Conservation (phyloP, 2,113 vertebrate species). For the Austrofundulus limnaeus region DNA sequence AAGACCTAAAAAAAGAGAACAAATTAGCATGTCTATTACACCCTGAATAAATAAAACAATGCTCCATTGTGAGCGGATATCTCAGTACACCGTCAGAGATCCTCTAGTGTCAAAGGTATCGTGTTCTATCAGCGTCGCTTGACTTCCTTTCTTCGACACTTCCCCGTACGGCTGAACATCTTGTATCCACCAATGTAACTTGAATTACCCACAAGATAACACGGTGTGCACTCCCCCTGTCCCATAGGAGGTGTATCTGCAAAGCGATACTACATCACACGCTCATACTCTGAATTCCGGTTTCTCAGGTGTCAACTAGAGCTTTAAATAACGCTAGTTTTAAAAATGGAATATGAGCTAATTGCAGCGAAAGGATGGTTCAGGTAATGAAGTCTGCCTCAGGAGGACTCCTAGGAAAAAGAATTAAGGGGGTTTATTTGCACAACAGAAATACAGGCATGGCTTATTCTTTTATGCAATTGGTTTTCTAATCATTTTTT, state of each 20-base stretch:
- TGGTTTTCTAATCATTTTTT: too few species aligned
- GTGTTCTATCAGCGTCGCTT: slow-evolving; percentile 29
- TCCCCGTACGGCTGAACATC: slow-evolving; percentile 48
- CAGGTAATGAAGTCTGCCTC: slow-evolving; percentile 24
- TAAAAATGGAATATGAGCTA: slow-evolving; percentile 74
- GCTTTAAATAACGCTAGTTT: slow-evolving; percentile 73
- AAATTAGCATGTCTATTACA: slow-evolving; percentile 25
- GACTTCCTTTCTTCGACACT: slow-evolving; percentile 39
- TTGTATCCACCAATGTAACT: slow-evolving; percentile 53
- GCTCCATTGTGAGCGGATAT: slow-evolving; percentile 26
- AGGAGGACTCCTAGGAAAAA: slow-evolving; percentile 32
- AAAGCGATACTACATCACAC: slow-evolving; percentile 74
- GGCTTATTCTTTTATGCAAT: slow-evolving; percentile 51
- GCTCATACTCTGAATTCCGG: slow-evolving; percentile 70
- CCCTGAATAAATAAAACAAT: slow-evolving; percentile 31
- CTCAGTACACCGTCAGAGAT: slow-evolving; percentile 31
- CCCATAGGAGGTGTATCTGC: slow-evolving; percentile 62
- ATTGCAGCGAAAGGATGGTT: slow-evolving; percentile 62
- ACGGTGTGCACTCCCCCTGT: slow-evolving; percentile 37
- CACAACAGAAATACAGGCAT: slow-evolving; percentile 68
- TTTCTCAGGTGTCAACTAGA: slow-evolving; percentile 70
- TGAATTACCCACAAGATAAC: slow-evolving; percentile 62
- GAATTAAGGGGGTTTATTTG: slow-evolving; percentile 18
- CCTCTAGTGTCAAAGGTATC: slow-evolving; percentile 27
- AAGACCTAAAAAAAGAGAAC: slow-evolving; percentile 10